Base-by-base conservation (phyloP, 2,113 vertebrate species). In the Hyaena hyaena region DNA sequence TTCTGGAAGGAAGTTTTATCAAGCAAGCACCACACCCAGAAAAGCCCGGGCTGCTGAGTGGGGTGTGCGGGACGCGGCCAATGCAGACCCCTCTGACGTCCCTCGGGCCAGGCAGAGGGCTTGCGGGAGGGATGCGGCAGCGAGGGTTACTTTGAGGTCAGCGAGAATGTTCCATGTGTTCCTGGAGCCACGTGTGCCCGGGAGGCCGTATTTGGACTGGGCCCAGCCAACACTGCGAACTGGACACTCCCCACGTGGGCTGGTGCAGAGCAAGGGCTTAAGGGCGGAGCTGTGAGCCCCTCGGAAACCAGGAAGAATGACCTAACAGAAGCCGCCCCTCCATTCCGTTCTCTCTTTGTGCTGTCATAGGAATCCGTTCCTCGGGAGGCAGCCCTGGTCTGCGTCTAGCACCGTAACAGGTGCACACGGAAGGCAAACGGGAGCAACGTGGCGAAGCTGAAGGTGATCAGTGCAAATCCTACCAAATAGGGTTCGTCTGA, bases 211-310 rank as follows among this genome's bases (percentile, higher is more conserved):
- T 5, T 4, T 48, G 12, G 43, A 39, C 86, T 15, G 5, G 43
- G 15, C 53, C 28, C 0, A 3, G 45, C 35, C 19, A 0, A 33
- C 33, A 7, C n/a, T 1, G 1, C 0, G 0, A 1, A 4, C 1
- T 10, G 12, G 26, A 68, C 7, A 14, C 31, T 76, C 76, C 55
- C 77, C 4, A 8, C 7, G 15, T 50, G 50, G 14, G 19, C 12
- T 85, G 21, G 7, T 2, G 0, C 23, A 0, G 1, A 69, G 9
- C 43, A 45, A 76, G 19, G 48, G 8, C 69, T 24, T 4, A 4
- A 15, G 63, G 81, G 19, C 7, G 24, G 23, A 1, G 8, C 31
- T 10, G 24, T 0, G 10, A 65, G 83, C n/a, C 69, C 24, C 0
- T n/a, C 0, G 24, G 58, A 58, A 15, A 76, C 12, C 0, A 58